phyloP scores from a whole-genome alignment of 2,888 invertebrate genomes.

The Drosophila buzzatii region DNA sequence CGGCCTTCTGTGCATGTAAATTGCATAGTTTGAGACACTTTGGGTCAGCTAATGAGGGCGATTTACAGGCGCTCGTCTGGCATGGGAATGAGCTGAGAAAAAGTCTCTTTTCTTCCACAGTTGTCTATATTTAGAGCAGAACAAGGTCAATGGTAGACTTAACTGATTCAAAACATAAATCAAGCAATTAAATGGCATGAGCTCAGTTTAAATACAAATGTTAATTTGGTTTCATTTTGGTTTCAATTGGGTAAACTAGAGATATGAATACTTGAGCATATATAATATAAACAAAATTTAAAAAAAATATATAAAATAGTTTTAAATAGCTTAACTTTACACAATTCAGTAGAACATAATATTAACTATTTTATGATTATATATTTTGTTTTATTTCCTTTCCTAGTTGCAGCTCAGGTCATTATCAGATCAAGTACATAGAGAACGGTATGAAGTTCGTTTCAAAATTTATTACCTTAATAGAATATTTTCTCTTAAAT shows the following conservation, averaged over 20 bases:
- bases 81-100: conserved; percentile 40
- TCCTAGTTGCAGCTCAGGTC: too few species aligned
- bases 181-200: background rate
- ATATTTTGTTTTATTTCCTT: too few species aligned
- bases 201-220: background rate
- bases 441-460: too few species aligned
- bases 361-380: too few species aligned
- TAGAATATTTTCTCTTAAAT: too few species aligned
- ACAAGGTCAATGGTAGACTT: background rate
- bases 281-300: too few species aligned
- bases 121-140: conserved; percentile 1
- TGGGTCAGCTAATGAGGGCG: conserved; percentile 77
- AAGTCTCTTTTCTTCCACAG: conserved; percentile 4
- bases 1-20: conserved; percentile 73
- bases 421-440: too few species aligned
- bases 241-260: background rate
- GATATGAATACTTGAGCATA: background rate
- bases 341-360: too few species aligned
- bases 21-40: conserved; percentile 78
- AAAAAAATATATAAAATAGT: too few species aligned
- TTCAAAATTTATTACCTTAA: too few species aligned
- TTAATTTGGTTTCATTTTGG: too few species aligned
- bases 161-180: background rate
- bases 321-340: too few species aligned
- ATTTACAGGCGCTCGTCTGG: conserved; percentile 41